Percentiles rank a stretch among this genome's conserved stretches.
Conservation (phyloP, 1,140 invertebrate species). For the Pissodes strobi region DNA sequence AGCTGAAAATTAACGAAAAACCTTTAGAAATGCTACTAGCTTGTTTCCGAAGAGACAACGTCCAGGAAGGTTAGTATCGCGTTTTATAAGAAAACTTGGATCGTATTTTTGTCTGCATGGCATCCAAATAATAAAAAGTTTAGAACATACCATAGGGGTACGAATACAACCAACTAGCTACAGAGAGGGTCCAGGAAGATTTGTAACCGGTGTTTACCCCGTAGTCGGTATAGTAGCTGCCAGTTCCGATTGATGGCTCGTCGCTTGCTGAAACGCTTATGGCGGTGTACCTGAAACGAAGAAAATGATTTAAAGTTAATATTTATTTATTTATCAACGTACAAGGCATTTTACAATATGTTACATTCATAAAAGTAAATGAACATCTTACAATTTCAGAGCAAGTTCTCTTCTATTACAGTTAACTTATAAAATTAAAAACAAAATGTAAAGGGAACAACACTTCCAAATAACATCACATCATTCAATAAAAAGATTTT, state of each 20-base stretch:
- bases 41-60: too few relatives aligned
- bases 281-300: constrained; percentile 14
- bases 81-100: too few relatives aligned
- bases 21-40: neutral
- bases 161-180: constrained; percentile 12
- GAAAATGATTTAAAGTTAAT: too few relatives aligned
- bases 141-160: constrained; percentile 18
- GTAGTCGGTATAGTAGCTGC: constrained; percentile 8
- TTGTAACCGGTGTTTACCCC: neutral
- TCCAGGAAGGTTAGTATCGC: neutral
- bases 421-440: too few relatives aligned
- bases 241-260: constrained; percentile 10
- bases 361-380: too few relatives aligned
- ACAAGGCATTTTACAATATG: too few relatives aligned
- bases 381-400: too few relatives aligned
- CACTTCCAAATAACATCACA: too few relatives aligned
- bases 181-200: constrained; percentile 2
- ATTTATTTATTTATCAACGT: too few relatives aligned
- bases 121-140: constrained; percentile 8
- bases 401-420: too few relatives aligned
- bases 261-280: neutral
- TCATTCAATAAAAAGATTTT: too few relatives aligned
- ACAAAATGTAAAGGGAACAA: too few relatives aligned
- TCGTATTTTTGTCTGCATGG: neutral
- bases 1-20: constrained; percentile 24